Conservation (phyloP, 2,797 vertebrate species). For the Buceros bicornis region DNA sequence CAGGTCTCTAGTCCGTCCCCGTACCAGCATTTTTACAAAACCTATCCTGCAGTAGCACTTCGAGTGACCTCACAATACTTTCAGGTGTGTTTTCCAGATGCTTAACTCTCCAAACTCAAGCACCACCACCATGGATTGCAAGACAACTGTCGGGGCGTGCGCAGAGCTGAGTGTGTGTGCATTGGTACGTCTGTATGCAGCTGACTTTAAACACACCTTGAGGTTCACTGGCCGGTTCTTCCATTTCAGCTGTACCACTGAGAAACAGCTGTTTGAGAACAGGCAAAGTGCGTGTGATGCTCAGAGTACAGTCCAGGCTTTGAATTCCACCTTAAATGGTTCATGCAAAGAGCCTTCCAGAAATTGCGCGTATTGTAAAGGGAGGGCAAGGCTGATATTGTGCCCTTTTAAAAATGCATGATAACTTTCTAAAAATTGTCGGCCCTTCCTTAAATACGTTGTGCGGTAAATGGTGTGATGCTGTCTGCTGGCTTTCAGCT, state of each 20-base stretch:
- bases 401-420: conserved; percentile 28
- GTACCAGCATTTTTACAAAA: background rate
- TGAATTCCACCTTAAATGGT: background rate
- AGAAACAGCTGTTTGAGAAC: background rate
- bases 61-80: background rate
- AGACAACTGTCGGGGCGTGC: background rate
- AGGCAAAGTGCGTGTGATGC: background rate
- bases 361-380: background rate
- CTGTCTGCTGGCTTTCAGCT: background rate
- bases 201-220: background rate
- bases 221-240: background rate
- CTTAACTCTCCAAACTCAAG: background rate
- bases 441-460: background rate
- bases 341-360: background rate
- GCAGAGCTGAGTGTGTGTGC: background rate
- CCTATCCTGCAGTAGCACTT: background rate
- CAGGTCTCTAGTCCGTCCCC: background rate
- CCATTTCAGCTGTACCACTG: background rate
- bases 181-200: background rate
- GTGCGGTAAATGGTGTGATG: conserved; percentile 13
- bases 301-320: background rate
- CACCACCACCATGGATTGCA: background rate
- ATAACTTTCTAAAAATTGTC: conserved; percentile 6
- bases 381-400: background rate
- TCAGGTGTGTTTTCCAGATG: background rate